Evolutionary conservation across 2,797 vertebrate genomes (phyloP).

Genomic region (Silurus aristotelis): DNA sequence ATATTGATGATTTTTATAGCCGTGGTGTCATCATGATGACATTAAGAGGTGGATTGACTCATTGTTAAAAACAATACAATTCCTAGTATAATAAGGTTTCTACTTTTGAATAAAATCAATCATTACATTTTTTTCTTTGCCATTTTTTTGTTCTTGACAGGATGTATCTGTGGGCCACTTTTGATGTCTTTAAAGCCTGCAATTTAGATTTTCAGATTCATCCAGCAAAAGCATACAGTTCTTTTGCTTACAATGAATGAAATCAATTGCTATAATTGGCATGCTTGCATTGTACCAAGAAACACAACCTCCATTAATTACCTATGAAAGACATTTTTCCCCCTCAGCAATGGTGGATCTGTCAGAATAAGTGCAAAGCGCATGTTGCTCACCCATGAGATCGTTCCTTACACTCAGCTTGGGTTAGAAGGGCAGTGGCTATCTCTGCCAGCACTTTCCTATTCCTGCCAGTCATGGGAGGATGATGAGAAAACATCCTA

Average conservation of each 20-base stretch:
- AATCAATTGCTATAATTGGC: not conserved
- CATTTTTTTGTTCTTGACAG: not conserved
- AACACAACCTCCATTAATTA: not conserved
- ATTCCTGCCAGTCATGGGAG: conserved; percentile 14
- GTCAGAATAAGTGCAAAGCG: not conserved
- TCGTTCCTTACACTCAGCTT: not conserved
- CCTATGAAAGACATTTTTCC: not conserved
- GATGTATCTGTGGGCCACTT: not conserved
- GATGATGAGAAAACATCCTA: conserved; percentile 13
- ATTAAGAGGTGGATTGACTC: too few species aligned
- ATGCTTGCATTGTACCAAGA: not conserved
- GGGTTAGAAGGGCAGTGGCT: conserved; percentile 4
- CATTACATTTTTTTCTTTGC: not conserved
- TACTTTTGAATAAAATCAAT: too few species aligned
- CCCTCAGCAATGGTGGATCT: not conserved
- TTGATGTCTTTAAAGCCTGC: not conserved
- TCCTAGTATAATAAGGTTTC: too few species aligned
- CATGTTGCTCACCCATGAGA: not conserved
- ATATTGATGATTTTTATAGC: too few species aligned
- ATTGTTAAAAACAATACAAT: too few species aligned
- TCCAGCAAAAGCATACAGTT: not conserved
- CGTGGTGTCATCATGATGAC: too few species aligned
- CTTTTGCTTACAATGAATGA: not conserved
- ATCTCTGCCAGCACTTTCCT: conserved; percentile 10
- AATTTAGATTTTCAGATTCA: not conserved